A percentile compares a stretch with the other conserved stretches of the same genome.
Conservation (phyloP, 2,797 vertebrate genomes). For the Numenius phaeopus region DNA sequence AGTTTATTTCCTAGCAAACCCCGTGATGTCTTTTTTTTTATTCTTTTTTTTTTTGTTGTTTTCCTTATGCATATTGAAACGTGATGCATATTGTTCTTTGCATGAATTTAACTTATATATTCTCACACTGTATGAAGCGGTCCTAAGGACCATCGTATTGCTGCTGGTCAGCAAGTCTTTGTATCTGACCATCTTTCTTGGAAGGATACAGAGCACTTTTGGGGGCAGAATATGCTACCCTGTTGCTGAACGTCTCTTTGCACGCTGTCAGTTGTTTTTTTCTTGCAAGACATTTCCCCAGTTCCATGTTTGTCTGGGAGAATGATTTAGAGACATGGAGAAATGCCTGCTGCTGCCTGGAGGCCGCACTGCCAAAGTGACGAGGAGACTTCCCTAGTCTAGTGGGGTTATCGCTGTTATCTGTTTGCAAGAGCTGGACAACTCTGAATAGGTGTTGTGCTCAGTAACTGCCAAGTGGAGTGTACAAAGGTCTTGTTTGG, state of each 20-base stretch:
- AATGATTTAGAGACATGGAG: neutral
- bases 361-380: neutral
- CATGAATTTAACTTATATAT: neutral
- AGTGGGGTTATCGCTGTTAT: accelerated
- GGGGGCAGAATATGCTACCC: accelerated
- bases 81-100: neutral
- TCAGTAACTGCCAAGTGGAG: neutral
- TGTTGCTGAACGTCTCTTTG: neutral
- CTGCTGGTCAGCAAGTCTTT: neutral
- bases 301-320: neutral
- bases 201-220: neutral
- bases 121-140: neutral
- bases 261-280: neutral
- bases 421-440: neutral
- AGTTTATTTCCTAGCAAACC: neutral
- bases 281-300: neutral
- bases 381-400: neutral
- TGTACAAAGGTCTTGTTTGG: neutral
- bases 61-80: accelerated
- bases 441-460: neutral
- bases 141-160: neutral
- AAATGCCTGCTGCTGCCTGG: neutral
- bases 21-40: neutral
- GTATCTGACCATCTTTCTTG: neutral
- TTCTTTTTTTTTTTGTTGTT: neutral